phyloP scores from a whole-genome alignment of 2,797 vertebrate genomes.

The Euthynnus affinis region DNA sequence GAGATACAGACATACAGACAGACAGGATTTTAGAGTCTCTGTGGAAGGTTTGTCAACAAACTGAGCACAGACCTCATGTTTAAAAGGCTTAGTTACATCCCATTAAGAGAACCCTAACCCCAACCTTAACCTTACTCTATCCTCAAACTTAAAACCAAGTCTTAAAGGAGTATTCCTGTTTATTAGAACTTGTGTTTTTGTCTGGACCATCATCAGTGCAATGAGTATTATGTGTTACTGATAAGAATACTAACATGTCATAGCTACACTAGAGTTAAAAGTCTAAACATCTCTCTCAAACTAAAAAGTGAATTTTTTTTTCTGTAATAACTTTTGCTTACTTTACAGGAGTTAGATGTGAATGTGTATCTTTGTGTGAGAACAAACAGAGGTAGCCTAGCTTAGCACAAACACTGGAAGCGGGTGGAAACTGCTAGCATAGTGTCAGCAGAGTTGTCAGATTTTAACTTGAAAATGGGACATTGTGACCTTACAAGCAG shows the following conservation, averaged over 20 bases:
- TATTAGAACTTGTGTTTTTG: not conserved
- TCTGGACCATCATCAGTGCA: too few species aligned
- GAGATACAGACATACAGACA: not conserved
- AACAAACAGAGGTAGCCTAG: not conserved
- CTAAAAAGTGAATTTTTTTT: not conserved
- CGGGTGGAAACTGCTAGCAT: too few species aligned
- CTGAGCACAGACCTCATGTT: not conserved
- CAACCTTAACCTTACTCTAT: not conserved
- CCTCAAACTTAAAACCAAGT: not conserved
- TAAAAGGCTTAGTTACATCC: constrained; percentile 3
- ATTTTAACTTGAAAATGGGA: too few species aligned
- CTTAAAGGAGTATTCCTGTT: not conserved
- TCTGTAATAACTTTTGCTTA: not conserved
- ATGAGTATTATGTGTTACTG: not conserved
- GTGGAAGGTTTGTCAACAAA: not conserved
- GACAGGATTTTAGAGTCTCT: not conserved
- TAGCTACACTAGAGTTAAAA: too few species aligned
- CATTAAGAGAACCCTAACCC: not conserved
- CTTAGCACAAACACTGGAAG: not conserved
- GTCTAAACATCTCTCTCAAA: too few species aligned
- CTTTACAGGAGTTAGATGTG: not conserved
- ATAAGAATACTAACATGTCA: too few species aligned
- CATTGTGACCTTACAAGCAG: too few species aligned
- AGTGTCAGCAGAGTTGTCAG: too few species aligned
- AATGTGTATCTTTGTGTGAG: too few species aligned